Conservation (phyloP, 2,113 vertebrate species). For the Mesocricetus auratus region DNA sequence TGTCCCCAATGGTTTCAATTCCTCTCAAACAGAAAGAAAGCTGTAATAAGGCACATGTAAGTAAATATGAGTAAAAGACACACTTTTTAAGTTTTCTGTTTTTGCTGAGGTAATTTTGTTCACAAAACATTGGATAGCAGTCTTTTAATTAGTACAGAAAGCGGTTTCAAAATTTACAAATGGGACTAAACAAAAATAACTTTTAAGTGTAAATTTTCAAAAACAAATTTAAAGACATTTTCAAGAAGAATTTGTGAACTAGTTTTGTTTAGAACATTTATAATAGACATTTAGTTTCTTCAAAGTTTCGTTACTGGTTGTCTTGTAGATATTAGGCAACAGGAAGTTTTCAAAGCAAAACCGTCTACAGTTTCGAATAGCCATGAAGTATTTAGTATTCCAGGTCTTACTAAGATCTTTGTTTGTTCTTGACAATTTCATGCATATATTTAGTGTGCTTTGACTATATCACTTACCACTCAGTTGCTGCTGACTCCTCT, state of each 20-base stretch:
- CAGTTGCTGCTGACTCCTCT: neutral
- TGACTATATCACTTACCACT: neutral
- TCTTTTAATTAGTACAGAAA: constrained; percentile 39
- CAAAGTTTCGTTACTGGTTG: neutral
- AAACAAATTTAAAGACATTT: neutral
- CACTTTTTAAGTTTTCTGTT: neutral
- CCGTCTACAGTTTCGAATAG: neutral
- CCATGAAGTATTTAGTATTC: neutral
- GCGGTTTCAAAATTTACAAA: neutral
- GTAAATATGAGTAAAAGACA: neutral
- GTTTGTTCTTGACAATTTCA: neutral
- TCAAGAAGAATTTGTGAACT: neutral
- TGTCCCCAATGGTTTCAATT: neutral
- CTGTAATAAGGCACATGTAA: neutral
- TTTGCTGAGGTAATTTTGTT: neutral
- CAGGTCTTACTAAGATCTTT: neutral
- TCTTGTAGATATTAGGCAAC: neutral
- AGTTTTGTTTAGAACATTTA: neutral
- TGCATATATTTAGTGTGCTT: neutral
- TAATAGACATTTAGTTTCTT: neutral
- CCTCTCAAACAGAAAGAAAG: neutral
- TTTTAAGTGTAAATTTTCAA: neutral
- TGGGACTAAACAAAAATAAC: neutral
- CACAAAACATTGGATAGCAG: neutral
- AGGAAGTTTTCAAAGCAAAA: neutral